Evolutionary conservation across 2,113 vertebrate genomes (phyloP).

Genomic region (Microcebus jonahi): DNA sequence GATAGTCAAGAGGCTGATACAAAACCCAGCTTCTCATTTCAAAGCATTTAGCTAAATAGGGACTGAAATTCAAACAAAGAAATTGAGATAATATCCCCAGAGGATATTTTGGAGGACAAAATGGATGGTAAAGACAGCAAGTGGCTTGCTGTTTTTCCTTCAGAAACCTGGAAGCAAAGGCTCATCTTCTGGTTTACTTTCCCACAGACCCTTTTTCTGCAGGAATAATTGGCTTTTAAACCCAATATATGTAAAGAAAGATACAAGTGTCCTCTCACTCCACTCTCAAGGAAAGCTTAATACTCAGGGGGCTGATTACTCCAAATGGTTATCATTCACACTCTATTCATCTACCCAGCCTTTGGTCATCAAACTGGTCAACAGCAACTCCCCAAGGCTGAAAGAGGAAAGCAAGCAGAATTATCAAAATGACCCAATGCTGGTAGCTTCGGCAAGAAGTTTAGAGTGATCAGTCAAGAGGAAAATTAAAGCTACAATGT

Average conservation of each 20-base stretch:
- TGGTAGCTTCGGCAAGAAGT: not conserved
- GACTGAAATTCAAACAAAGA: not conserved
- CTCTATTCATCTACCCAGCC: not conserved
- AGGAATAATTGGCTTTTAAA: not conserved
- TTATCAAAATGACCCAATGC: not conserved
- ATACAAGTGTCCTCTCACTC: not conserved
- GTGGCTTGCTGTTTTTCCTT: not conserved
- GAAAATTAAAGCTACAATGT: not conserved
- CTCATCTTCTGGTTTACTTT: not conserved
- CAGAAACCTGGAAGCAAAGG: constrained; percentile 32
- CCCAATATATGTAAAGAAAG: not conserved
- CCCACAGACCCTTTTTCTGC: not conserved
- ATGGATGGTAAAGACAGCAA: not conserved
- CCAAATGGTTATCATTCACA: not conserved
- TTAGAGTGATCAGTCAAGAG: not conserved
- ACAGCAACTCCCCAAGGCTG: not conserved
- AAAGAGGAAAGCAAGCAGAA: constrained; percentile 1
- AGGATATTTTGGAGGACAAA: not conserved
- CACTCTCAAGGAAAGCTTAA: not conserved
- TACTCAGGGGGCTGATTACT: not conserved
- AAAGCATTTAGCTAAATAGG: constrained; percentile 36
- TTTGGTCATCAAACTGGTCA: not conserved
- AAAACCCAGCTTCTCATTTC: constrained; percentile 1
- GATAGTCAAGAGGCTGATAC: not conserved
- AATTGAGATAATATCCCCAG: not conserved